Base-by-base conservation (phyloP, 2,797 vertebrate genomes). In the Meriones psammophilus region DNA sequence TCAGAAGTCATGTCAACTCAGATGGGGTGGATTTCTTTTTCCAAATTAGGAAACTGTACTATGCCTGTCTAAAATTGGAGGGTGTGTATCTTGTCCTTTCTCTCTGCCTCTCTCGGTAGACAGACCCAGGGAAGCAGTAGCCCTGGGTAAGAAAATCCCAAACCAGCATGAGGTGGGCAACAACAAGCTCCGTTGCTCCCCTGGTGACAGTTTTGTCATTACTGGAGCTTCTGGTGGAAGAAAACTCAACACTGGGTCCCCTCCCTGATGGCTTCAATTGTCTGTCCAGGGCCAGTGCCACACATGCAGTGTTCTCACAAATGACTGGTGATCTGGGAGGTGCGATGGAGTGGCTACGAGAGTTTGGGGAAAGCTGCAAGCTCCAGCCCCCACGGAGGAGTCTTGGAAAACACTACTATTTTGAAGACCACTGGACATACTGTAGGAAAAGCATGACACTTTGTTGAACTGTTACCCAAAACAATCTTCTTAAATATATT, bases 121-220 rank as follows among this genome's bases (percentile, higher is more conserved):
- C 8, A 77, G 64, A 39, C 73, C 62, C 54, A 14, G 74, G 4
- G 15, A 26, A 24, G 56, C 28, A 15, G 33, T 20, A 30, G 28
- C 62, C 12, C 58, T 36, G 33, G 64, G 42, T 30, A 93, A 94
- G 95, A 73, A 92, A 78, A 87, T 56, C 42, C 0, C 0, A 68
- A 88, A 66, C 33, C 3, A 50, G 39, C 28, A 24, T 0, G 79
- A 80, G 88, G 80, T 0, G 1, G 69, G 39, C 26, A 22, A 0
- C 20, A 68, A 89, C 89, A 77, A 0, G 54, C 77, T 7, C 26
- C 8, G 30, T n/a, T 60, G 80, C 71, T 73, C 62, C 6, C 46
- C 84, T 66, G 62, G 56, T 92, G 94, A 83, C 92, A 90, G 73
- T 94, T 71, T 46, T 58, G 81, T 88, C 69, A 68, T 13, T 30